phyloP scores from a whole-genome alignment of 2,797 vertebrate genomes.

The Syncerus caffer region DNA sequence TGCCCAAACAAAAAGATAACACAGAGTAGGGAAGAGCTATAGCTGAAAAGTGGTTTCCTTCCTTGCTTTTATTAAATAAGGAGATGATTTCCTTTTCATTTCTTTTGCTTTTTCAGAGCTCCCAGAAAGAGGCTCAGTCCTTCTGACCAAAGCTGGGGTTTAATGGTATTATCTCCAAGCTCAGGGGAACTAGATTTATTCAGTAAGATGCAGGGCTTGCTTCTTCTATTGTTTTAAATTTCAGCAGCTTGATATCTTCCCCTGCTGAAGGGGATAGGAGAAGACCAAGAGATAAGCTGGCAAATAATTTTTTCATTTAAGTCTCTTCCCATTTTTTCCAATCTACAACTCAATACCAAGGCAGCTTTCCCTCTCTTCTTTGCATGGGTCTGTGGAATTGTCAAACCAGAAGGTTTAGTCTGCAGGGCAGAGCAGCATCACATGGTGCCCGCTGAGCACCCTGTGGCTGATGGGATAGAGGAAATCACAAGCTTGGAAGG shows the following conservation, averaged over 20 bases:
- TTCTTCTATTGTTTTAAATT: conserved; percentile 15
- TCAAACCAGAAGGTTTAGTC: conserved; percentile 61
- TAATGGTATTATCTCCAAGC: neutral
- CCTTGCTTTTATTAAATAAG: neutral
- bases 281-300: neutral
- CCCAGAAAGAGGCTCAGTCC: neutral
- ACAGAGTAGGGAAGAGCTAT: neutral
- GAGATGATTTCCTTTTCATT: neutral
- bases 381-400: neutral
- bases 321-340: neutral
- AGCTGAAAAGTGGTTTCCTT: conserved; percentile 17
- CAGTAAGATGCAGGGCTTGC: neutral
- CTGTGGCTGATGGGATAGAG: neutral
- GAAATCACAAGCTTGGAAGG: conserved; percentile 58
- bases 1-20: conserved; percentile 61
- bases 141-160: neutral
- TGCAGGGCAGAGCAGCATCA: conserved; percentile 51
- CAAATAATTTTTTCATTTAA: neutral
- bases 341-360: neutral
- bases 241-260: neutral
- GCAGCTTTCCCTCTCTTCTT: neutral
- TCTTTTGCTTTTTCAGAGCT: neutral
- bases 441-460: neutral
- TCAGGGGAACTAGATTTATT: neutral
- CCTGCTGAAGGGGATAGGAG: neutral